Base-by-base conservation (phyloP, 92 coral and sea anemone species). In the Diadumene lineata region DNA sequence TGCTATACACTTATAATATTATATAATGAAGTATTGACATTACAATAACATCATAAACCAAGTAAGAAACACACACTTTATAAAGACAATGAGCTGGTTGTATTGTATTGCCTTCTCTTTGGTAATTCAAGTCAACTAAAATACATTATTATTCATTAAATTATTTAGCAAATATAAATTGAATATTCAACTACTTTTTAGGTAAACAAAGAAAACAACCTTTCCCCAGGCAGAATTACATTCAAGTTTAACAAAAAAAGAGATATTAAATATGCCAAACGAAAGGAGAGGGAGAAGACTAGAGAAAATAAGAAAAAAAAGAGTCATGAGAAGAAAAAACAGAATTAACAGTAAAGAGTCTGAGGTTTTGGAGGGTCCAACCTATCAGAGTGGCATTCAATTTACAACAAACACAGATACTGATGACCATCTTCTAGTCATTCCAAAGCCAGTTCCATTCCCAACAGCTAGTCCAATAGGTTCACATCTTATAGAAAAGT, bases 171-270 rank as follows among this genome's bases (percentile, higher is more conserved):
- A 38, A 38, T 38, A 38, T 4, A 38, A 38, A 38, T 38, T 4
- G 7, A 4, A 23, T 22, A 75, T 16, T 62, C 23, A 26, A 26
- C 66, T 66, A 43, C 43, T 31, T 70, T 79, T 43, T 69, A 79
- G 78, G 64, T 79, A 29, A 79, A 79, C 48, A 60, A 28, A 26
- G 78, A 71, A 8, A 79, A 79, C 48, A 71, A 71, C 26, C 69
- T 71, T 1, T 79, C 78, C 46, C 84, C 84, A 31, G 84, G 84
- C 26, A 79, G 18, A 6, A 13, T 34, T 31, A 79, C 84, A 7
- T 1, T 61, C 28, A 7, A 43, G 16, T 79, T 71, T 30, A 79
- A 79, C 50, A 56, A 7, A 31, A 71, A 70, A 31, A 56, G 38
- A 34, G 84, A 79, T 26, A 70, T 23, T 28, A 30, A 61, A 26